Conservation (phyloP, 1,140 invertebrate genomes). For the Brachystomella parvula region DNA sequence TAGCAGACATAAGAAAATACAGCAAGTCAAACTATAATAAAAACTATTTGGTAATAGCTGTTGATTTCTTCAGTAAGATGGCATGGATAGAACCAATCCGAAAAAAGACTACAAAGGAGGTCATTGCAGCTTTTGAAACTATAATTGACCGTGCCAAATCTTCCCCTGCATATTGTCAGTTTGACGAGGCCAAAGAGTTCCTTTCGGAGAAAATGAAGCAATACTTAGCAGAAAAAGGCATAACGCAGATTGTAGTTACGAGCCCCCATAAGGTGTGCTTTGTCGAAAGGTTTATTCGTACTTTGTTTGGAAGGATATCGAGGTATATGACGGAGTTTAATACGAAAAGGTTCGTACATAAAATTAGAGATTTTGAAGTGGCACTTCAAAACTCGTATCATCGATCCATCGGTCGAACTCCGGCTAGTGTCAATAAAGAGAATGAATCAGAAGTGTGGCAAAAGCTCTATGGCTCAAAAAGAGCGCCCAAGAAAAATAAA, state of each 20-base stretch:
- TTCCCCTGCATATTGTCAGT: background rate
- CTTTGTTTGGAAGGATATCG: background rate
- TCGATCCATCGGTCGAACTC: background rate
- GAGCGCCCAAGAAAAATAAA: background rate
- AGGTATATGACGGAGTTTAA: slow-evolving; percentile 12
- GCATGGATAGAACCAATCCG: slow-evolving; percentile 10
- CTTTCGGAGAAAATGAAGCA: background rate
- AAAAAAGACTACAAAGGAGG: background rate
- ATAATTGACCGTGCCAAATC: background rate
- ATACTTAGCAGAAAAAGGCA: background rate
- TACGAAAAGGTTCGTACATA: slow-evolving; percentile 9
- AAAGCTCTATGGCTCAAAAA: background rate
- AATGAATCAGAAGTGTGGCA: slow-evolving; percentile 3
- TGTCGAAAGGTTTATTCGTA: slow-evolving; percentile 18
- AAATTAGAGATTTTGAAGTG: slow-evolving; percentile 5
- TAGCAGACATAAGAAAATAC: slow-evolving; percentile 13
- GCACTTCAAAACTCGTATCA: slow-evolving; percentile 4
- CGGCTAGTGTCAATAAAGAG: background rate
- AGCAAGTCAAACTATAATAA: slow-evolving; percentile 15
- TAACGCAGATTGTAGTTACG: background rate
- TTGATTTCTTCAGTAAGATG: slow-evolving; percentile 10
- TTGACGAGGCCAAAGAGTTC: background rate
- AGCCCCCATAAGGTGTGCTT: background rate
- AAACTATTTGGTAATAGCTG: background rate
- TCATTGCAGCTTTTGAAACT: background rate